A percentile compares a stretch with the other conserved stretches of the same genome.
These are phyloP conservation scores for Melipona beecheii DNA, from an alignment of 2,888 invertebrate species.

Conservation along the genomic window DNA sequence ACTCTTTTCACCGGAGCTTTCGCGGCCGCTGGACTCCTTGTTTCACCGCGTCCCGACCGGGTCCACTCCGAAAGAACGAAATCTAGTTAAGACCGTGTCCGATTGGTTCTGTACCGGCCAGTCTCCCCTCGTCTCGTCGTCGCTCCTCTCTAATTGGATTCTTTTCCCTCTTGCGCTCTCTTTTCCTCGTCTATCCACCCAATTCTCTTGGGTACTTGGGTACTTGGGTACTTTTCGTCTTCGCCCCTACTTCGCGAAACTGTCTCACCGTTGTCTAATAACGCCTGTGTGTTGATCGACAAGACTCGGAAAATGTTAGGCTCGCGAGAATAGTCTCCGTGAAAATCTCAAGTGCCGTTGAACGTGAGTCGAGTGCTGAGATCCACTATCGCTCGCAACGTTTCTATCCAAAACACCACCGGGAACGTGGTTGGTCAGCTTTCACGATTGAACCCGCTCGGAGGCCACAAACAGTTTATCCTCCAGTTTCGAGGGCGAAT, in stretches of 20 bases:
- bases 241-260: constrained; percentile 12
- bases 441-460: background rate
- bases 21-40: constrained; percentile 29
- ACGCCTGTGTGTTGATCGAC: too few species aligned
- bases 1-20: constrained; percentile 54
- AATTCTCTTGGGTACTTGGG: background rate
- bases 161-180: constrained; percentile 57
- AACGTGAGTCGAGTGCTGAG: too few species aligned
- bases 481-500: background rate
- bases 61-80: constrained; percentile 65
- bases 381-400: too few species aligned
- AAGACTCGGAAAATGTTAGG: too few species aligned
- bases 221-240: background rate
- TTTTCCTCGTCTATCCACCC: constrained; percentile 16
- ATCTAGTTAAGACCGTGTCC: constrained; percentile 76
- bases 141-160: constrained; percentile 74
- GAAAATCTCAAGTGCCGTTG: too few species aligned
- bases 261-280: too few species aligned
- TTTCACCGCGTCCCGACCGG: constrained; percentile 49
- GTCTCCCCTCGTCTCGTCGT: constrained; percentile 60
- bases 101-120: constrained; percentile 70
- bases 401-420: background rate
- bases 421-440: background rate
- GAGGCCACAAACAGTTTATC: background rate
- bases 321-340: too few species aligned